Percentiles rank a stretch among this genome's conserved stretches.
Conservation (phyloP, 2,797 vertebrate genomes). For the Leptatherina wallacei region DNA sequence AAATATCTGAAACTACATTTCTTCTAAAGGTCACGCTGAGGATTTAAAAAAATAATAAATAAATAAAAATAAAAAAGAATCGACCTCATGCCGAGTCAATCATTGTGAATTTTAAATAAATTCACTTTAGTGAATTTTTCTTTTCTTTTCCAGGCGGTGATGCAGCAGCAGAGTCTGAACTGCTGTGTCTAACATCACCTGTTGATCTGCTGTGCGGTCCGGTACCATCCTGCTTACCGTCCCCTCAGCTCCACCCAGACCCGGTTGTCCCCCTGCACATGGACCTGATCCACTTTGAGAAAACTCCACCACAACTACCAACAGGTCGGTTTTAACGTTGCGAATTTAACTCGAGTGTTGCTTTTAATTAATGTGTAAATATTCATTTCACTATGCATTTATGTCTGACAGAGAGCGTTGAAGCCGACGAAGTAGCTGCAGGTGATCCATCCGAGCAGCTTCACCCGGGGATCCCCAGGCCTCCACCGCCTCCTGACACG, state of each 20-base stretch:
- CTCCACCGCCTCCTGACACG: constrained; percentile 5
- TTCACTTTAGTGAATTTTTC: not conserved
- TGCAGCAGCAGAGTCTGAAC: constrained; percentile 84
- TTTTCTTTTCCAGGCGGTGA: constrained; percentile 68
- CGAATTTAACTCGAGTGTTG: no score
- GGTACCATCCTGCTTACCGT: constrained; percentile 94
- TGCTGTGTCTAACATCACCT: constrained; percentile 87
- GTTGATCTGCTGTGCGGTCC: constrained; percentile 95
- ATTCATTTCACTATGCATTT: not conserved
- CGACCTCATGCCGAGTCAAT: no score
- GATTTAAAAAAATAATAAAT: no score
- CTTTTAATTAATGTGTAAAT: not conserved
- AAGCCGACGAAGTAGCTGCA: constrained; percentile 19
- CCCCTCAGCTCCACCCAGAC: constrained; percentile 93
- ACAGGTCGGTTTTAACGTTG: constrained; percentile 50
- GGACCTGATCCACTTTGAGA: constrained; percentile 93
- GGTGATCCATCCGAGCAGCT: constrained; percentile 27
- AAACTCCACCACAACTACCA: constrained; percentile 48
- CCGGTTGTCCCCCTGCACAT: constrained; percentile 84
- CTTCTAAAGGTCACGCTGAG: no score
- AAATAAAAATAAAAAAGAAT: no score
- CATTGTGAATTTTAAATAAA: no score
- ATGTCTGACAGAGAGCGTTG: constrained; percentile 41
- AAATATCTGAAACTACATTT: no score
- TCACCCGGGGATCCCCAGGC: constrained; percentile 22